Evolutionary conservation across 2,888 invertebrate species (phyloP), one percentile per base, ranked within the genome.

Genomic region (Callinectes sapidus): DNA sequence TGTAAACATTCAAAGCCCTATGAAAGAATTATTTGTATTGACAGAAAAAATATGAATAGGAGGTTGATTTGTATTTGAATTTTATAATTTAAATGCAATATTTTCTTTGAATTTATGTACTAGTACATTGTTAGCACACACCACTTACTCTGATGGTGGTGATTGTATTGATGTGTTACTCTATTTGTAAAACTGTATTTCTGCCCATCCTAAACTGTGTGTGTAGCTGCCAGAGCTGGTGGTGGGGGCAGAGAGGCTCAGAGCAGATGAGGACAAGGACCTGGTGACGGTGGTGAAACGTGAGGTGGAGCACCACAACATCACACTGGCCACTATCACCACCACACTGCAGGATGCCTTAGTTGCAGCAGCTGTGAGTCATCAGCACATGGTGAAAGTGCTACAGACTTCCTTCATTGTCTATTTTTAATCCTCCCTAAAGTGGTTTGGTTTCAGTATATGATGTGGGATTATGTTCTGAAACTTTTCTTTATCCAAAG

Each of bases 221-320:
- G 66, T 71, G 71, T n/a, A 92, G 92, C 48, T 93, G n/a, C 92
- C 92, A 28, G 85, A 5, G 48, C 81, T 88, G 16, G 77, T 93
- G 61, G 39, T 23, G 6, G 39, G 90, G 35, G 48, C 66, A 42
- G 92, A 91, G 0, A 89, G 85, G 42, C 85, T 93, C 6, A 55
- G 35, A n/a, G 32, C 42, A 10, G 61, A 81, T 85, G 91, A 91
- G n/a, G 91, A 93, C n/a, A 39, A 66, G 48, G 92, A 91, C 18
- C n/a, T 93, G 48, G 85, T 54, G 81, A 66, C 89, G n/a, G 39
- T 93, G 42, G 55, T 93, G 42, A 81, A n/a, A 86, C 85, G 89
- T 35, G 92, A 93, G 85, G 86, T 81, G 18, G 28, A 88, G 23
- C 61, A 66, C 61, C 88, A 89, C 85, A 93, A 93, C 86, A 66